These are phyloP conservation scores for Anas georgica DNA, from an alignment of 2,797 vertebrate species.

Conservation along the genomic window DNA sequence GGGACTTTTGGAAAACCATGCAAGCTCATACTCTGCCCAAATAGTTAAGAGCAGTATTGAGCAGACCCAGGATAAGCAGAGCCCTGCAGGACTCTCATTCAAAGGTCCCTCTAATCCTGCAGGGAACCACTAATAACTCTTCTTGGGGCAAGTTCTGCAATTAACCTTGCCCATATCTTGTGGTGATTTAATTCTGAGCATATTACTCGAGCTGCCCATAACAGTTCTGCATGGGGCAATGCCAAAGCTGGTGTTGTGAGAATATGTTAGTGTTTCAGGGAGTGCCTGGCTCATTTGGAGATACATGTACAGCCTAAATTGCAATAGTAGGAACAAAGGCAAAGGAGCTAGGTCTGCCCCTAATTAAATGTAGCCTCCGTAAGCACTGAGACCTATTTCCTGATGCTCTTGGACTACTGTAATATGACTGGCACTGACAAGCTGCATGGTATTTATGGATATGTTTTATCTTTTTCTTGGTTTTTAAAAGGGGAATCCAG, in stretches of 20 bases:
- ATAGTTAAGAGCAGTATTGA: background rate
- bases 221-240: fast-evolving
- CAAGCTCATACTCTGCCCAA: background rate
- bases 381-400: background rate
- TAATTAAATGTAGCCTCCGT: background rate
- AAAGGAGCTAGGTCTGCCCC: background rate
- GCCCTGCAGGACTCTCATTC: background rate
- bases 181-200: background rate
- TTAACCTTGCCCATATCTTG: background rate
- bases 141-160: background rate
- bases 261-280: background rate
- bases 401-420: background rate
- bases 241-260: background rate
- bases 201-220: background rate
- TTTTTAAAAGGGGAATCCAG: background rate
- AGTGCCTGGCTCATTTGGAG: background rate
- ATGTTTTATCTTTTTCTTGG: background rate
- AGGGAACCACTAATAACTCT: background rate
- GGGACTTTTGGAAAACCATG: background rate
- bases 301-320: background rate
- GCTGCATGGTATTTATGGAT: background rate
- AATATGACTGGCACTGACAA: background rate
- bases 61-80: background rate
- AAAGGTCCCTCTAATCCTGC: background rate
- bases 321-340: background rate